These are phyloP conservation scores for Oophaga sylvatica DNA, from an alignment of 2,797 vertebrate genomes.

Conservation along the genomic window DNA sequence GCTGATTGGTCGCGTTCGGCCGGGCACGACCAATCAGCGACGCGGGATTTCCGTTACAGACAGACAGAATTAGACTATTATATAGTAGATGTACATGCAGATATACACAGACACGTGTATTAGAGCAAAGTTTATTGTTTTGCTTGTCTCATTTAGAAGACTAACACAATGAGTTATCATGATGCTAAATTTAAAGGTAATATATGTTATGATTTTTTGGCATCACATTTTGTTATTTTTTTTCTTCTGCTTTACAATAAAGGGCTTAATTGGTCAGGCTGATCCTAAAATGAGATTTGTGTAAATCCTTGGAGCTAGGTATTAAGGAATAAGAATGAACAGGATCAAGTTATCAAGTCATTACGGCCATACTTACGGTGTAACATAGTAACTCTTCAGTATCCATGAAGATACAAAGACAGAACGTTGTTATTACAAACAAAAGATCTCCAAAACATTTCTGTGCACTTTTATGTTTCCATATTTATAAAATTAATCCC, in stretches of 20 bases:
- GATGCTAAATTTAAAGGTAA: not conserved
- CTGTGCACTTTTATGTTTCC: not conserved
- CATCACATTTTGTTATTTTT: conserved; percentile 4
- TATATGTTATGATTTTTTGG: not conserved
- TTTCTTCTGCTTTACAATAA: conserved; percentile 6
- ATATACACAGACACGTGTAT: not conserved
- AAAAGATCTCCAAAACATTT: not conserved
- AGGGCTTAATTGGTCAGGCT: conserved; percentile 17
- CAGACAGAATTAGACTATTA: no score
- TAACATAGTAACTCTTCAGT: conserved; percentile 1
- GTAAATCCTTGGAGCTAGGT: conserved; percentile 15
- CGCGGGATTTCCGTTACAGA: no score
- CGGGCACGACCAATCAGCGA: no score
- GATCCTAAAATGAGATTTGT: conserved; percentile 37
- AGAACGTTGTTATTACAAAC: not conserved
- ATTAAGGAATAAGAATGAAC: conserved; percentile 23
- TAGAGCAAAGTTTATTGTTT: not conserved
- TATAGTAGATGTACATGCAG: not conserved
- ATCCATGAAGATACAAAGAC: not conserved
- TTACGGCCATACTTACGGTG: not conserved
- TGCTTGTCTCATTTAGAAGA: not conserved
- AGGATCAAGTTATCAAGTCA: conserved; percentile 21
- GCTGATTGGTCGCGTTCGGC: no score
- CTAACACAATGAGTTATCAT: not conserved
- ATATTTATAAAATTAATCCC: not conserved